Evolutionary conservation across 2,888 invertebrate genomes (phyloP), one percentile per base, ranked within the genome.

Genomic region (Andrena bicolor): DNA sequence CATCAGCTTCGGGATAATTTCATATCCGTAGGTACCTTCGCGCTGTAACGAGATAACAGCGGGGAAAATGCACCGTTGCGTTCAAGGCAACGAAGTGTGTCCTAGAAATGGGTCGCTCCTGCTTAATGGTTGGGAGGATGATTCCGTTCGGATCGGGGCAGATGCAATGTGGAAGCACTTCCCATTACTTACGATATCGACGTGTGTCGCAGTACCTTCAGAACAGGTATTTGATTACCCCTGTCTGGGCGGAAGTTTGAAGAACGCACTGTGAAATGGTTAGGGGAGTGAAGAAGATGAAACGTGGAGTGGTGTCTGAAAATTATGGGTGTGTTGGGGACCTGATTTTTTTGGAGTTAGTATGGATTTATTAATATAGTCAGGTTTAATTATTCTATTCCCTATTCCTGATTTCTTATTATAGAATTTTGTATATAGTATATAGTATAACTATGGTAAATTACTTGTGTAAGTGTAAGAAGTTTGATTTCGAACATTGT

Each of bases 1-100:
- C 51, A 28, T 28, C 41, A 41, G 23, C 16, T 2, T 30, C 2
- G 8, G 8, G 60, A 10, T 71, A 71, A 51, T 71, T 71, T 32
- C 13, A 10, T 61, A 7, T 53, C 28, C 20, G n/a, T n/a, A n/a
- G n/a, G n/a, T 5, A n/a, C 4, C n/a, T 28, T 70, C 56, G n/a
- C 48, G 7, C 2, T n/a, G 65, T 51, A 75, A 75, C 23, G 69
- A 32, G 49, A 51, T 61, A 61, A 49, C 53, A 32, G 13, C 16
- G 60, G 1, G 20, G 41, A 16, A 2, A 35, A 10, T 41, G 26
- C 16, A 10, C 16, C 26, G 63, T 10, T 41, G 26, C 20, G 28
- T 1, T 20, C 23, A 4, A 13, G 13, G 41, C 13, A 23, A 23
- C 28, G 30, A 48, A 60, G 20, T 8, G 65, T 58, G 41, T 41